Conservation (phyloP, 2,797 vertebrate genomes). For the Pseudocheirus occidentalis region DNA sequence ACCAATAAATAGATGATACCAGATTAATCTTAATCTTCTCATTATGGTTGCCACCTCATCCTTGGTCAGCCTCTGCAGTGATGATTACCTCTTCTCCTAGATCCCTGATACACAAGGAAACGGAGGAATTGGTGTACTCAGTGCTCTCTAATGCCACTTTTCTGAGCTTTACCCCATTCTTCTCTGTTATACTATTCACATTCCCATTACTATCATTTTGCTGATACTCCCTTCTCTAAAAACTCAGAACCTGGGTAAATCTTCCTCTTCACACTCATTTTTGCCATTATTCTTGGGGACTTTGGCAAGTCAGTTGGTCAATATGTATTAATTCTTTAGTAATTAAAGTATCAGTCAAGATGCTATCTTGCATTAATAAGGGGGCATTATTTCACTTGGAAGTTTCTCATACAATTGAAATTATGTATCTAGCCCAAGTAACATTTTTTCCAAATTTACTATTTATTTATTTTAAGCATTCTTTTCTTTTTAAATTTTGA, state of each 20-base stretch:
- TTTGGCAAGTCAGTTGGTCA: not conserved
- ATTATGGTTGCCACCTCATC: not conserved
- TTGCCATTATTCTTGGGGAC: too few species aligned
- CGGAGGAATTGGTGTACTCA: not conserved
- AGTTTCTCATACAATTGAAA: not conserved
- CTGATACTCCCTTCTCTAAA: not conserved
- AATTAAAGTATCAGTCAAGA: not conserved
- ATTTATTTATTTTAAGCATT: not conserved
- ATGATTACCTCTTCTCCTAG: not conserved
- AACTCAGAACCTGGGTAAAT: not conserved
- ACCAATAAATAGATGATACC: not conserved
- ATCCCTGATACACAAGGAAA: not conserved
- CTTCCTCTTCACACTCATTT: not conserved
- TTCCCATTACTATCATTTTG: not conserved
- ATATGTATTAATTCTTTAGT: not conserved
- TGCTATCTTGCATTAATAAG: not conserved
- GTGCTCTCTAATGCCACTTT: not conserved
- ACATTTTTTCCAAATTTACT: not conserved
- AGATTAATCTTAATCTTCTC: not conserved
- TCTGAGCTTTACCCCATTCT: not conserved
- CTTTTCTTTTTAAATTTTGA: not conserved
- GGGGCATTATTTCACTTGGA: not conserved
- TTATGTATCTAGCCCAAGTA: not conserved
- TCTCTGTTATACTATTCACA: not conserved
- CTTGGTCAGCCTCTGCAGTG: not conserved